These are phyloP conservation scores for Formica aserva DNA, from an alignment of 2,888 invertebrate genomes.

Conservation along the genomic window DNA sequence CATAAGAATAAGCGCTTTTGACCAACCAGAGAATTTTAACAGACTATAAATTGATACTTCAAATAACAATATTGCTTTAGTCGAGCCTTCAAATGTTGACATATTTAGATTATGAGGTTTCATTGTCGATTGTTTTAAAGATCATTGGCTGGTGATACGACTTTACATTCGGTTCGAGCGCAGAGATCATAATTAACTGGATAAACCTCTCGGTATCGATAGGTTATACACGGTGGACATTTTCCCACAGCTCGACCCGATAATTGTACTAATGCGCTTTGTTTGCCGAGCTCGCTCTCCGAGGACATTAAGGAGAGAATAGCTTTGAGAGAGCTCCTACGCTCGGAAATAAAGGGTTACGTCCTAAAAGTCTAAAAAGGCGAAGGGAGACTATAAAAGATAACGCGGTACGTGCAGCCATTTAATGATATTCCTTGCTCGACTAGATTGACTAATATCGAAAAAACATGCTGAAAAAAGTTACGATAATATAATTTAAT, in stretches of 20 bases:
- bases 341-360: conserved; percentile 37
- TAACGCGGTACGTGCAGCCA: conserved; percentile 54
- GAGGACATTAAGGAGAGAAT: conserved; percentile 61
- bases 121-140: conserved; percentile 41
- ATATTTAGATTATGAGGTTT: conserved; percentile 27
- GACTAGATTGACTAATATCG: background rate
- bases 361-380: conserved; percentile 6
- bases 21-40: background rate
- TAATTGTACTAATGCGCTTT: conserved; percentile 77
- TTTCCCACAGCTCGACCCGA: conserved; percentile 75
- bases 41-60: conserved; percentile 12
- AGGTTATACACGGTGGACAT: conserved; percentile 54
- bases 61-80: conserved; percentile 18
- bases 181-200: conserved; percentile 72
- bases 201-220: conserved; percentile 68
- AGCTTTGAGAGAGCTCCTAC: conserved; percentile 56
- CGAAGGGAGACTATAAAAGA: conserved; percentile 57
- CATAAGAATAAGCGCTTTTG: background rate
- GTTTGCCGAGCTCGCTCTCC: conserved; percentile 69
- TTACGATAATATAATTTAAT: background rate
- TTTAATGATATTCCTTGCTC: conserved; percentile 21
- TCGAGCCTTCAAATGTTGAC: conserved; percentile 17
- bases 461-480: conserved; percentile 5
- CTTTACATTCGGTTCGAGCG: conserved; percentile 17
- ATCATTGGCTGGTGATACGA: background rate